Evolutionary conservation across 2,797 vertebrate species (phyloP).

Genomic region (Onychomys leucogaster): DNA sequence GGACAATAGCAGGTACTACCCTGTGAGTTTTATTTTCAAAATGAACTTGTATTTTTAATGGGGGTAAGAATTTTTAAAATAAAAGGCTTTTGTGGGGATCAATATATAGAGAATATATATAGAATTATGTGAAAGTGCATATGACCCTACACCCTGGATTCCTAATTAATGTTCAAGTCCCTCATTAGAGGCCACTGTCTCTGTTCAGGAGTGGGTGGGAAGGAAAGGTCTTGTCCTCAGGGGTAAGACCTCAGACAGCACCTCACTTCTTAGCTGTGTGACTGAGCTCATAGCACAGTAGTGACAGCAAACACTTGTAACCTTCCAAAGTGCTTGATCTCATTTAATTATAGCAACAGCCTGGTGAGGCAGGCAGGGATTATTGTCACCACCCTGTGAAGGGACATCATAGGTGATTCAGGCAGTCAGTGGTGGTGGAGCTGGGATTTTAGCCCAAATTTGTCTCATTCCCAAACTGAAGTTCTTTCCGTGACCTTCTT

Average conservation of each 20-base stretch:
- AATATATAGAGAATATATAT: constrained; percentile 10
- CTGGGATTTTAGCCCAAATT: constrained; percentile 70
- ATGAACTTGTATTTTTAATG: constrained; percentile 47
- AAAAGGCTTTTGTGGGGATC: constrained; percentile 17
- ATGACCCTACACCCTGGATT: not conserved
- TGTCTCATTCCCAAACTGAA: constrained; percentile 66
- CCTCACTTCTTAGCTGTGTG: not conserved
- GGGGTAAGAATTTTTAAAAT: constrained; percentile 30
- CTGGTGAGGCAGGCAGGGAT: constrained; percentile 7
- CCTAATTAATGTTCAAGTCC: constrained; percentile 54
- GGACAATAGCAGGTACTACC: not conserved
- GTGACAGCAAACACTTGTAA: not conserved
- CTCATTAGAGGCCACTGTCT: constrained; percentile 64
- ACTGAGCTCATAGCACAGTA: not conserved
- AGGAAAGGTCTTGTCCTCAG: constrained; percentile 24
- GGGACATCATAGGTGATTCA: constrained; percentile 49
- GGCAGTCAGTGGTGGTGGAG: not conserved
- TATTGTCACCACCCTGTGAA: constrained; percentile 44
- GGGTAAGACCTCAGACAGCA: constrained; percentile 22
- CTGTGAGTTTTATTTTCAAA: constrained; percentile 41
- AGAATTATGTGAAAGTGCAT: constrained; percentile 36
- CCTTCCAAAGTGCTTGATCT: constrained; percentile 46
- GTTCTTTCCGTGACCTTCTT: constrained; percentile 66
- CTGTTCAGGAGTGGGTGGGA: not conserved
- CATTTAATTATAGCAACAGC: constrained; percentile 69